Base-by-base conservation (phyloP, 2,888 invertebrate genomes). In the Acrobeloides nanus region DNA sequence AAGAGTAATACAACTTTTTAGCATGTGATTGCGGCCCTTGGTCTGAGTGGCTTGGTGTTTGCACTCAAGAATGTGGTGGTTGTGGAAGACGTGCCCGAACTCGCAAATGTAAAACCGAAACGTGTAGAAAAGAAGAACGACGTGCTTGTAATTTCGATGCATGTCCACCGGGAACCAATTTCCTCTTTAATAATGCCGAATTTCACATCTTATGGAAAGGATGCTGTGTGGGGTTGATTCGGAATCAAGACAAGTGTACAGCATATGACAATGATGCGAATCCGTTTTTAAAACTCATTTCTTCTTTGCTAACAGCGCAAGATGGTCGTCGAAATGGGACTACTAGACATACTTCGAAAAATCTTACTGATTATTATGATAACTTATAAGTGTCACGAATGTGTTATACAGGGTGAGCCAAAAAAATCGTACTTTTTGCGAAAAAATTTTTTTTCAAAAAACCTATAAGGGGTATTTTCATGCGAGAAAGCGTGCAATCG, bases 1-100 rank as follows among this genome's bases (percentile, higher is more conserved):
- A n/a, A n/a, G n/a, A n/a, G n/a, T n/a, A n/a, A n/a, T n/a, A n/a
- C n/a, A n/a, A n/a, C n/a, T n/a, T 42, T 48, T 18, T 46, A 56
- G 67, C 65, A 49, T 71, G 71, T 40, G 57, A 52, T 0, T 73
- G 73, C 46, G 51, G 54, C 5, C 40, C 44, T 4, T 73, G 73
- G 73, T 53, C 60, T 1, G 64, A 61, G 42, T 72, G 68, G 68
- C 41, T 49, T 31, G 63, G 59, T 4, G 45, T 49, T 17, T 73
- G 73, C 46, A 52, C 61, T 5, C 66, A 70, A 46, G 51, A 62
- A 44, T 73, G 73, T 52, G 73, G 73, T 26, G 73, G 72, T 3
- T 73, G 73, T 47, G 73, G 73, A 4, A 55, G 55, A 10, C 53
- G 59, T 10, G 51, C 34, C 17, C 48, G 72, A 33, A 57, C 40